Conservation (phyloP, 2,113 vertebrate genomes). For the Gracilinanus agilis region DNA sequence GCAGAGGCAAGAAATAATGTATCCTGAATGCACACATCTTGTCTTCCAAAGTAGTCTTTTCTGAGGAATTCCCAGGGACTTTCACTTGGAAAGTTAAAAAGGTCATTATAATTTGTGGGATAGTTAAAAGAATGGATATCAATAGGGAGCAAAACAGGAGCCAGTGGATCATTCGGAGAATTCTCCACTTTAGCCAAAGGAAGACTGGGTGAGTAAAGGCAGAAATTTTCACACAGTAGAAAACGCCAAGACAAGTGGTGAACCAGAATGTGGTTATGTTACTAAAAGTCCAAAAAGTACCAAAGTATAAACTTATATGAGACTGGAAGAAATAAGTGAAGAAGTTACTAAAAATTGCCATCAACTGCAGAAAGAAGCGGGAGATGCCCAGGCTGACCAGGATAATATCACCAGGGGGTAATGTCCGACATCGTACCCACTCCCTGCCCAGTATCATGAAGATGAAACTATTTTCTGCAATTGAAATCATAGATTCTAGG, state of each 20-base stretch:
- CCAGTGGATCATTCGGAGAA: not conserved
- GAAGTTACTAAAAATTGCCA: not conserved
- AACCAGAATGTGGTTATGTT: slow-evolving; percentile 42
- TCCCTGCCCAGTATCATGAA: not conserved
- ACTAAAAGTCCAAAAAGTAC: slow-evolving; percentile 29
- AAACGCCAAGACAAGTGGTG: slow-evolving; percentile 50
- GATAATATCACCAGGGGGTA: not conserved
- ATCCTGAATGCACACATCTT: fast-evolving
- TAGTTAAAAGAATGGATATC: not conserved
- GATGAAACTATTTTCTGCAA: slow-evolving; percentile 64
- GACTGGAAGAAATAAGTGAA: not conserved
- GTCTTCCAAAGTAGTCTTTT: not conserved
- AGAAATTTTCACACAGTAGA: slow-evolving; percentile 63
- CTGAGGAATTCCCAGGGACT: not conserved
- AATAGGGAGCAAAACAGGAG: slow-evolving; percentile 37
- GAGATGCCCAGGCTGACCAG: slow-evolving; percentile 23
- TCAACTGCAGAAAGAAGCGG: slow-evolving; percentile 38
- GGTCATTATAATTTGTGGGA: not conserved
- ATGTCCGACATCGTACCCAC: fast-evolving
- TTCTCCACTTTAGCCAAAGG: slow-evolving; percentile 59
- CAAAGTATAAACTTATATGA: fast-evolving
- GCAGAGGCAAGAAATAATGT: not conserved
- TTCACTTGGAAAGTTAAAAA: fast-evolving
- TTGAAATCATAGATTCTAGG: not conserved
- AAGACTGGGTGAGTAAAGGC: slow-evolving; percentile 51